Conservation (phyloP, 2,797 vertebrate species). For the Pantherophis vulpinus region DNA sequence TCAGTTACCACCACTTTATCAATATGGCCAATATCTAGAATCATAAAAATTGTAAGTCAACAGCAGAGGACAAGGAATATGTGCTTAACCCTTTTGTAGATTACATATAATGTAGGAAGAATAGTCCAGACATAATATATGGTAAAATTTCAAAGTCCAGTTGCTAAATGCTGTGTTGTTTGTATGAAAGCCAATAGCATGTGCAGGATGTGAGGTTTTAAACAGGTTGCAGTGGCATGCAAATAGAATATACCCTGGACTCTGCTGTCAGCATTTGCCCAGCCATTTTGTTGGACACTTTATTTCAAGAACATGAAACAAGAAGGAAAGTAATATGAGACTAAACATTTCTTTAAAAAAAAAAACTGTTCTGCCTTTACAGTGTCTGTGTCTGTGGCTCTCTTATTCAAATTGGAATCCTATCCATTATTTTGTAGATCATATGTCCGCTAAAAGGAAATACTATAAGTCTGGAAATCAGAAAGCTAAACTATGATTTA, state of each 20-base stretch:
- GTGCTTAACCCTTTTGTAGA: not conserved
- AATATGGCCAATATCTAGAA: not conserved
- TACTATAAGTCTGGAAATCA: not conserved
- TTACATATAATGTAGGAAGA: not conserved
- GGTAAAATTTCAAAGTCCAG: not conserved
- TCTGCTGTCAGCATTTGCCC: not conserved
- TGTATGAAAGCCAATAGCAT: not conserved
- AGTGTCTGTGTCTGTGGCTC: not conserved
- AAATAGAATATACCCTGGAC: not conserved
- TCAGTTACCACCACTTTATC: not conserved
- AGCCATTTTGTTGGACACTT: not conserved
- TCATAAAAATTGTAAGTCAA: not conserved
- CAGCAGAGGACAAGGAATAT: not conserved
- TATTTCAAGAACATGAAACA: not conserved
- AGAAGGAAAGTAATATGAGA: not conserved
- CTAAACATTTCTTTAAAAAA: not conserved
- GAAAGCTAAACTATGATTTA: not conserved
- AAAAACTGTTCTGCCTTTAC: not conserved
- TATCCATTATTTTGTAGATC: not conserved
- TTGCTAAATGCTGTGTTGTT: not conserved
- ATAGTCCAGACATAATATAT: not conserved
- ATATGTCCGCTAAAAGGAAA: not conserved
- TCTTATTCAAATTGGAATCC: not conserved
- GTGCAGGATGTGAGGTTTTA: not conserved
- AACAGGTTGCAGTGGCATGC: not conserved